phyloP scores from a whole-genome alignment of 2,888 invertebrate genomes.

The Lasioglossum vierecki region DNA sequence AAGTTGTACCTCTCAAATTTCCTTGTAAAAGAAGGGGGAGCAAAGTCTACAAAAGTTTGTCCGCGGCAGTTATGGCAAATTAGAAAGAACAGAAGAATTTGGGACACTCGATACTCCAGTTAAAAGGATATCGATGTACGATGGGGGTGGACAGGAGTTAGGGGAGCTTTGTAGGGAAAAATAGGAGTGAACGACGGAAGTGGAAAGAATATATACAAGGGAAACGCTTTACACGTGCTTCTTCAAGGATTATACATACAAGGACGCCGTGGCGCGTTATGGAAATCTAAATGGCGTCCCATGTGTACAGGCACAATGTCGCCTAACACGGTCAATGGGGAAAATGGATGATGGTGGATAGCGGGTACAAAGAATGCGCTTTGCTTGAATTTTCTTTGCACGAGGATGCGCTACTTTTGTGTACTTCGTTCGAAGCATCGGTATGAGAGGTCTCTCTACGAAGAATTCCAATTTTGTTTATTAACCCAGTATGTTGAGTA shows the following conservation, averaged over 20 bases:
- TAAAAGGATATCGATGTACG: slow-evolving; percentile 46
- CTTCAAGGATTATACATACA: neutral
- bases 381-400: neutral
- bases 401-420: neutral
- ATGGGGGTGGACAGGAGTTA: neutral
- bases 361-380: neutral
- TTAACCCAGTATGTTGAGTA: neutral
- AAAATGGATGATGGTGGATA: neutral
- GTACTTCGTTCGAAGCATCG: neutral
- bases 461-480: neutral
- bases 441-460: neutral
- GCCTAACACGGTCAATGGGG: neutral
- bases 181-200: neutral
- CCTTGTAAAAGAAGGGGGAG: neutral
- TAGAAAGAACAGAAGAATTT: slow-evolving; percentile 18
- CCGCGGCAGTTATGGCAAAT: neutral
- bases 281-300: slow-evolving; percentile 2
- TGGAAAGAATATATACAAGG: neutral
- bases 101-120: slow-evolving; percentile 16
- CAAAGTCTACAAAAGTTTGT: neutral
- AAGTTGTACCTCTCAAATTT: neutral
- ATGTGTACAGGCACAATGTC: neutral
- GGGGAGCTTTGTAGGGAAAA: slow-evolving; percentile 3
- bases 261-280: neutral
- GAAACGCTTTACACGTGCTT: neutral